Conservation (phyloP, 2,113 vertebrate species). For the Aix galericulata region DNA sequence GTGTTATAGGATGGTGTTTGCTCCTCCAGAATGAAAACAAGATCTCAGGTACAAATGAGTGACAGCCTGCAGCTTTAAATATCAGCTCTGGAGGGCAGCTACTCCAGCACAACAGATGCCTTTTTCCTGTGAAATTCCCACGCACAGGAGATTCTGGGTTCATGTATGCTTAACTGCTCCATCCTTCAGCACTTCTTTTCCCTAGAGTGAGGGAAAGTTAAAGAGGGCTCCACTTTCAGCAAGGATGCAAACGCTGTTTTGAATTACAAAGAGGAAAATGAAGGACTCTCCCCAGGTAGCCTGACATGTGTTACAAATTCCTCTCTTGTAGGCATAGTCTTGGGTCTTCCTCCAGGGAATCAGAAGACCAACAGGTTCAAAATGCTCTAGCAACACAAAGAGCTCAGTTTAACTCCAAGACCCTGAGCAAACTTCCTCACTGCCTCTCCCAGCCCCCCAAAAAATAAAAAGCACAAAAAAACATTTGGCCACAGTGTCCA, state of each 20-base stretch:
- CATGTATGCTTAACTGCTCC: constrained; percentile 33
- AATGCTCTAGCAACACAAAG: neutral
- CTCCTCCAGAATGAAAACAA: neutral
- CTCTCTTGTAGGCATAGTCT: constrained; percentile 43
- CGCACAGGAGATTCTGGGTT: constrained; percentile 23
- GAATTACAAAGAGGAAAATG: constrained; percentile 66
- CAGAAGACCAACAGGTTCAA: constrained; percentile 10
- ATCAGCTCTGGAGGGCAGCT: constrained; percentile 8
- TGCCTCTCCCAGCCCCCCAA: accelerated
- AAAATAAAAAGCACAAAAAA: accelerated
- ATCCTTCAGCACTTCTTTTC: constrained; percentile 62
- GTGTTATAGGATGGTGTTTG: neutral
- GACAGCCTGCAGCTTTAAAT: constrained; percentile 54
- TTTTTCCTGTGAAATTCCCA: constrained; percentile 61
- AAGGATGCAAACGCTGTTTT: constrained; percentile 54
- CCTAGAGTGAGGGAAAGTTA: constrained; percentile 34
- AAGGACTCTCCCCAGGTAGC: constrained; percentile 32
- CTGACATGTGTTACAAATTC: constrained; percentile 50
- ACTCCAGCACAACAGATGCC: constrained; percentile 63
- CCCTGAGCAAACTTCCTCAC: neutral
- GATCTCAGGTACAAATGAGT: neutral
- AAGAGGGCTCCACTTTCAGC: constrained; percentile 10
- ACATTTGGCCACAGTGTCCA: neutral
- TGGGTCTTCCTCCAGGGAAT: constrained; percentile 14
- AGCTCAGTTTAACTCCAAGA: neutral